Percentiles rank a stretch among this genome's conserved stretches.
These are phyloP conservation scores for Phalloptychus januarius DNA, from an alignment of 2,797 vertebrate genomes.

Conservation along the genomic window DNA sequence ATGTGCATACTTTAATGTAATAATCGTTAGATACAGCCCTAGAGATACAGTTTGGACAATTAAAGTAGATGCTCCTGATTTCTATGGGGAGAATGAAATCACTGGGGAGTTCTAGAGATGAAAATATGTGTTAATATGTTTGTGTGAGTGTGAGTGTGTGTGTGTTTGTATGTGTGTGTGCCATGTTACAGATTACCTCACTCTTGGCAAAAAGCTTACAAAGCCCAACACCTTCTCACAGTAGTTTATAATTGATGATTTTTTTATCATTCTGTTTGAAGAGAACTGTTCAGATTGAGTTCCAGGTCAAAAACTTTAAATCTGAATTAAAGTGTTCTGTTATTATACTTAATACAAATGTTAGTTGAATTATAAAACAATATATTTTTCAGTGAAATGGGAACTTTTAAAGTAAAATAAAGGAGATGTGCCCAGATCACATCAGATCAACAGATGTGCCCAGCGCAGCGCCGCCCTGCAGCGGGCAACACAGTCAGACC, in stretches of 20 bases:
- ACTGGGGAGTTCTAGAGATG: background rate
- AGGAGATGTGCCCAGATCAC: background rate
- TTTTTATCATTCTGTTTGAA: background rate
- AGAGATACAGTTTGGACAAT: too few species aligned
- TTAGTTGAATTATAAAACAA: background rate
- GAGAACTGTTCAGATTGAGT: background rate
- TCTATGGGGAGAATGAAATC: background rate
- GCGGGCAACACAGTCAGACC: background rate
- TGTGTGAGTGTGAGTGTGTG: background rate
- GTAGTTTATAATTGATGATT: background rate
- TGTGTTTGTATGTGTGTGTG: background rate
- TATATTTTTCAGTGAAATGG: background rate
- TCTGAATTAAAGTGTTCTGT: background rate
- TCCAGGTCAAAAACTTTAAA: background rate
- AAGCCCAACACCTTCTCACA: background rate
- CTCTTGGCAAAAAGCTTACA: background rate
- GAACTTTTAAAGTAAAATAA: background rate
- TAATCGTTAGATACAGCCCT: too few species aligned
- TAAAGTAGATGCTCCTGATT: background rate
- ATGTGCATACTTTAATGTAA: too few species aligned
- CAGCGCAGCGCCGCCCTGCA: background rate
- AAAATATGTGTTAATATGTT: background rate
- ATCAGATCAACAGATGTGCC: background rate
- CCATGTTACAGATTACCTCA: background rate
- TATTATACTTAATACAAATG: background rate